Percentiles rank a stretch among this genome's conserved stretches.
Conservation (phyloP, 2,797 vertebrate species). For the Sebastes wilsoni region DNA sequence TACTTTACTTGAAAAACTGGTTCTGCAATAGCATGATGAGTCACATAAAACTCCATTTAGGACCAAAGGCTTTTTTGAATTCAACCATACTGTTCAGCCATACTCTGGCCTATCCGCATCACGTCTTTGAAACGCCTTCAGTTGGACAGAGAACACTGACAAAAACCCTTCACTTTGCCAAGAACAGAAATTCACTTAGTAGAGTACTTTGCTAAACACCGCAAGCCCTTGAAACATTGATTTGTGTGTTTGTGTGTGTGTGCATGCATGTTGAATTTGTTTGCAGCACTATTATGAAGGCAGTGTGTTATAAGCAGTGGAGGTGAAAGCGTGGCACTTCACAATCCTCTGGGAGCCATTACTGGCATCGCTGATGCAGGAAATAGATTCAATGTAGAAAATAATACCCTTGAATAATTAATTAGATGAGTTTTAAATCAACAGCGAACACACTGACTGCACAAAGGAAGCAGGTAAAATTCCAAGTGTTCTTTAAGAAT, state of each 20-base stretch:
- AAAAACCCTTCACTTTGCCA: slow-evolving; percentile 30
- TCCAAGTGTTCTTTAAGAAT: slow-evolving; percentile 53
- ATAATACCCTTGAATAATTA: slow-evolving; percentile 86
- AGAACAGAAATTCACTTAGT: slow-evolving; percentile 46
- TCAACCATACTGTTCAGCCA: background rate
- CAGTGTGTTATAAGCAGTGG: slow-evolving; percentile 63
- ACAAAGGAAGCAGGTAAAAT: slow-evolving; percentile 61
- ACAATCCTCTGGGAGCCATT: slow-evolving; percentile 81
- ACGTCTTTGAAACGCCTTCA: slow-evolving; percentile 4
- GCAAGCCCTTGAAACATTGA: slow-evolving; percentile 52
- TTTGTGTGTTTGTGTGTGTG: slow-evolving; percentile 27
- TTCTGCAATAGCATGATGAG: background rate
- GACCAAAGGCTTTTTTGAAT: background rate
- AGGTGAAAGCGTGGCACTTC: slow-evolving; percentile 65
- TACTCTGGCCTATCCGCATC: background rate
- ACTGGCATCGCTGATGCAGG: slow-evolving; percentile 84
- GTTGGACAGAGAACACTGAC: background rate
- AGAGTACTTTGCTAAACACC: slow-evolving; percentile 48
- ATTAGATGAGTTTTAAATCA: slow-evolving; percentile 82
- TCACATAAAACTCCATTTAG: background rate
- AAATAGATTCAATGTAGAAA: slow-evolving; percentile 85
- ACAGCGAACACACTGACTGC: slow-evolving; percentile 67
- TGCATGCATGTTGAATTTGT: slow-evolving; percentile 40
- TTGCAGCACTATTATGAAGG: slow-evolving; percentile 62
- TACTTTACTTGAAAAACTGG: background rate